Evolutionary conservation across 2,888 invertebrate genomes (phyloP), one percentile per base, ranked within the genome.

Genomic region (Amphipoea oculea): DNA sequence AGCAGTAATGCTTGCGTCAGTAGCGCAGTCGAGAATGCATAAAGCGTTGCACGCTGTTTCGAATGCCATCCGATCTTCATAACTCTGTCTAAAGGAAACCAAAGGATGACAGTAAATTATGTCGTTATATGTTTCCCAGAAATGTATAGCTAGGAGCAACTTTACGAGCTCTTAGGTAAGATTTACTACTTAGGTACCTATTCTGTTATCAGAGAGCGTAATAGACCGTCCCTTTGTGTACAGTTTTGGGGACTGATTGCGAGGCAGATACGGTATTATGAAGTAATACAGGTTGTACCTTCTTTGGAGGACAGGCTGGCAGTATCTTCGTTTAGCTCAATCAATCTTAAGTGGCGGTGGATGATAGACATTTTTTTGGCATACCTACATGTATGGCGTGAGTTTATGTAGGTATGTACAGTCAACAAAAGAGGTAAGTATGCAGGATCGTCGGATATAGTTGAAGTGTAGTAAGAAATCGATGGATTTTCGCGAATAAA

Each of bases 151-250:
- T n/a, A 69, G 45, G 36, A 81, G 69, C 20, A 70, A 63, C 62
- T 81, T 84, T 78, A 81, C 73, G 82, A 85, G 76, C 84, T 85
- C 84, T 82, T 78, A 48, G 67, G 48, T 48, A 77, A 84, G 85
- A 82, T 76, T 78, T 63, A 76, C 65, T 75, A 29, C 29, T 36
- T 23, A 54, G 23, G 48, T 72, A 83, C 73, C 67, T 69, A 68
- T 62, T 71, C 42, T 73, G 66, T 81, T 84, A 83, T 83, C 81
- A 71, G 73, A 67, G 54, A 73, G 57, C 36, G n/a, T 81, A 81
- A 80, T 62, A 73, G 57, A 65, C 36, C 62, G 71, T 76, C 73
- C 67, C 68, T 78, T 85, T 72, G 69, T 68, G 80, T 76, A 73
- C 82, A 65, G 42, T 48, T n/a, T 60, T 63, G 45, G 79, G 77